These are phyloP conservation scores for Lepidurus packardi DNA, from an alignment of 1,140 invertebrate genomes.

Conservation along the genomic window DNA sequence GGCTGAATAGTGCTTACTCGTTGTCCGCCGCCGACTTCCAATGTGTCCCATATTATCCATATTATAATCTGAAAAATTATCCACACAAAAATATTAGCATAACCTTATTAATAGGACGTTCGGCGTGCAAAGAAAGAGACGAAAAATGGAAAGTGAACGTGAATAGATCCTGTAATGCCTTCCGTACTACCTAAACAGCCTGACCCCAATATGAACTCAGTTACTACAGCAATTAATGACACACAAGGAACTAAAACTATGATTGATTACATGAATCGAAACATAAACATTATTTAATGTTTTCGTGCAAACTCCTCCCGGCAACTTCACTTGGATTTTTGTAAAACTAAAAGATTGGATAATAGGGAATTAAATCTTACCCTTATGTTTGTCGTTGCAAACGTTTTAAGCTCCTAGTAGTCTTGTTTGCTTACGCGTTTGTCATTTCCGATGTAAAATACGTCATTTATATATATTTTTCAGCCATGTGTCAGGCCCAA, in stretches of 20 bases:
- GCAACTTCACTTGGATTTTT: background rate
- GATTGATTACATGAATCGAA: background rate
- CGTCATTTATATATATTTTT: constrained; percentile 17
- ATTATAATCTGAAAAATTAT: background rate
- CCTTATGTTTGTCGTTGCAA: background rate
- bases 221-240: too few species aligned
- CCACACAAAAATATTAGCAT: too few species aligned
- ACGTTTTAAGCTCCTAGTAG: background rate
- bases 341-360: background rate
- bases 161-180: too few species aligned
- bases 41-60: constrained; percentile 42
- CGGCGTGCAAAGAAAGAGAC: too few species aligned
- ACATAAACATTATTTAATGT: background rate
- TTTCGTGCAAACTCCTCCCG: constrained; percentile 8
- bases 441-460: constrained; percentile 12
- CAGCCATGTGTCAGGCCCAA: constrained; percentile 20
- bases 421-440: background rate
- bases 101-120: too few species aligned
- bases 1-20: constrained; percentile 63
- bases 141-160: too few species aligned
- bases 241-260: background rate
- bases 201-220: too few species aligned
- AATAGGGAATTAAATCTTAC: background rate
- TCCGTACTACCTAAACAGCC: too few species aligned
- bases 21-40: constrained; percentile 62